These are phyloP conservation scores for Clusia tigrina DNA, from an alignment of 2,888 invertebrate species.

Conservation along the genomic window DNA sequence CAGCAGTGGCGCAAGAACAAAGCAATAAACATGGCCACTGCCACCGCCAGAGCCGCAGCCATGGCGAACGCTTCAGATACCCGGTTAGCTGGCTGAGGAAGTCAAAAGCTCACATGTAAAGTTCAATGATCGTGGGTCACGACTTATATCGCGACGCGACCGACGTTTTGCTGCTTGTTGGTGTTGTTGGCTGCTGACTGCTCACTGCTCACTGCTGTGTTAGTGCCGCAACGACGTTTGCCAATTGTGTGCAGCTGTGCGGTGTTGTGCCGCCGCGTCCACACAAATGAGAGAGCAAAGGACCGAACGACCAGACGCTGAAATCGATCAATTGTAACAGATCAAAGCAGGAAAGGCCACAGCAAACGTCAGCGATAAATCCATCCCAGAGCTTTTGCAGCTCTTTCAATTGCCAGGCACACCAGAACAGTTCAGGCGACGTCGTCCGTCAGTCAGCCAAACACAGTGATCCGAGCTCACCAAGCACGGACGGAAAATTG, in stretches of 20 bases:
- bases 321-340: conserved; percentile 23
- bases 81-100: no score
- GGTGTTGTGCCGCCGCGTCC: no score
- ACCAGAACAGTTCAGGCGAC: not conserved
- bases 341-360: conserved; percentile 15
- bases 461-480: not conserved
- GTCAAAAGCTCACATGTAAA: conserved; percentile 32
- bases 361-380: conserved; percentile 26
- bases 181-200: no score
- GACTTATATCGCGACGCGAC: conserved; percentile 41
- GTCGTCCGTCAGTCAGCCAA: not conserved
- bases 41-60: conserved; percentile 2
- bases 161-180: no score
- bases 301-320: no score
- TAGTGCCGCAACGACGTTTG: no score
- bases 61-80: no score
- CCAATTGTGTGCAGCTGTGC: no score
- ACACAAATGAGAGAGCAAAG: no score
- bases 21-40: not conserved
- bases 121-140: conserved; percentile 61
- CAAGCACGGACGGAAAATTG: not conserved
- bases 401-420: not conserved
- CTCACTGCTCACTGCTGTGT: no score
- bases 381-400: conserved; percentile 15
- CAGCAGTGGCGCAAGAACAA: conserved; percentile 9